These are phyloP conservation scores for Cryptoleucopteryx plumbea DNA, from an alignment of 2,113 vertebrate species.

Conservation along the genomic window DNA sequence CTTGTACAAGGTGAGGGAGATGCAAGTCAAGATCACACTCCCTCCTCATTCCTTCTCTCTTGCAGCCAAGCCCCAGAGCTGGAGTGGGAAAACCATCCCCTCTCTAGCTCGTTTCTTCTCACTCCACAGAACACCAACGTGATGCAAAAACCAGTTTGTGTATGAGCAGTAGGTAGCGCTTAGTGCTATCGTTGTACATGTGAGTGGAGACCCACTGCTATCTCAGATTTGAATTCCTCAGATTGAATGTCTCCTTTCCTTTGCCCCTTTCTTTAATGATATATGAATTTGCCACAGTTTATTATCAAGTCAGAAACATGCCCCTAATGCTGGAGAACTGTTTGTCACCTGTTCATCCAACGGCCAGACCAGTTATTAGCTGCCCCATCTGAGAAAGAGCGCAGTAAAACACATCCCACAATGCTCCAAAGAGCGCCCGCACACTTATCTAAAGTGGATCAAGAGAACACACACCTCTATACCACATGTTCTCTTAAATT, in stretches of 20 bases:
- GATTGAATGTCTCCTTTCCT: not conserved
- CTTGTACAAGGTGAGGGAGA: not conserved
- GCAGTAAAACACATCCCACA: not conserved
- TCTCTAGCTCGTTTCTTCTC: not conserved
- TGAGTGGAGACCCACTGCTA: not conserved
- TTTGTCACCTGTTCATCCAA: not conserved
- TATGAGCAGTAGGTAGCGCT: not conserved
- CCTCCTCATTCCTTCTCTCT: not conserved
- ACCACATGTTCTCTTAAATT: conserved; percentile 56
- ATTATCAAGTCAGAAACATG: not conserved
- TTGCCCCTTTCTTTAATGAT: not conserved
- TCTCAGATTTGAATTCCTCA: not conserved
- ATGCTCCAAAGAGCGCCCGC: not conserved
- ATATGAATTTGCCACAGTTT: not conserved
- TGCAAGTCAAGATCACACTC: not conserved
- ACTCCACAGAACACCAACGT: not conserved
- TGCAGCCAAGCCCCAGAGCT: not conserved
- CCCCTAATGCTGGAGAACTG: not conserved
- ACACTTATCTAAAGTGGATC: conserved; percentile 64
- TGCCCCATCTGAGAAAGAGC: not conserved
- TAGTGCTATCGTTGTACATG: not conserved
- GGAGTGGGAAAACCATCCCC: not conserved
- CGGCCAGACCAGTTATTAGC: not conserved
- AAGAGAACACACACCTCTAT: not conserved
- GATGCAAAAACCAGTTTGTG: not conserved